Base-by-base conservation (phyloP, 2,888 invertebrate genomes). In the Ectropis crepuscularia region DNA sequence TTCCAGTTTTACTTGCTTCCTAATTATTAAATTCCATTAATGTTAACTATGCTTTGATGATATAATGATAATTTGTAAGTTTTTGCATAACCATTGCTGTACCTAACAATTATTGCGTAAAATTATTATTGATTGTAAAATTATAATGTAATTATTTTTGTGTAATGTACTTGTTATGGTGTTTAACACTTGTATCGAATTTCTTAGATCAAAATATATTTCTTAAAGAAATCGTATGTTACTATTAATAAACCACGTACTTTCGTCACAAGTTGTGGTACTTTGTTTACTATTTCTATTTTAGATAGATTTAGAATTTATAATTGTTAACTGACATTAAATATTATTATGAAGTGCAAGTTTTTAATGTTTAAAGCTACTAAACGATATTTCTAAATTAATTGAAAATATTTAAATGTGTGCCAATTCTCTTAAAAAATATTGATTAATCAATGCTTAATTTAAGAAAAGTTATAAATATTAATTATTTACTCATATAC, bases 101-200 rank as follows among this genome's bases (percentile, higher is more conserved):
- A n/a, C n/a, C n/a, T n/a, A n/a, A n/a, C n/a, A n/a, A n/a, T n/a
- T 28, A 28, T 28, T 28, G 16, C 16, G 16, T 28, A 28, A 28
- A 28, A 28, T 2, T 28, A 28, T 28, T 28, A 2, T 28, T 28
- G 16, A 28, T 28, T 28, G 16, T 28, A 28, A 28, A 28, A 28
- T 28, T 28, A 4, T 2, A 11, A 36, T 39, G 10, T 38, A 12
- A 11, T n/a, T 48, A 43, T 45, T 45, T 45, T 43, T 54, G 37
- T 54, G 7, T 28, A 36, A 47, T 12, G 2, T 48, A 45, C 39
- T 43, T 48, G 9, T 55, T 72, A 51, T 61, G 65, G 77, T 80
- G 74, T 74, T 68, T 74, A 72, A 72, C 65, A 69, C 63, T 61
- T 72, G 78, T 71, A 79, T 72, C 78, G 78, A 81, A 78, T 81